phyloP scores from a whole-genome alignment of 2,888 invertebrate species.

The Oegoconia quadripuncta region DNA sequence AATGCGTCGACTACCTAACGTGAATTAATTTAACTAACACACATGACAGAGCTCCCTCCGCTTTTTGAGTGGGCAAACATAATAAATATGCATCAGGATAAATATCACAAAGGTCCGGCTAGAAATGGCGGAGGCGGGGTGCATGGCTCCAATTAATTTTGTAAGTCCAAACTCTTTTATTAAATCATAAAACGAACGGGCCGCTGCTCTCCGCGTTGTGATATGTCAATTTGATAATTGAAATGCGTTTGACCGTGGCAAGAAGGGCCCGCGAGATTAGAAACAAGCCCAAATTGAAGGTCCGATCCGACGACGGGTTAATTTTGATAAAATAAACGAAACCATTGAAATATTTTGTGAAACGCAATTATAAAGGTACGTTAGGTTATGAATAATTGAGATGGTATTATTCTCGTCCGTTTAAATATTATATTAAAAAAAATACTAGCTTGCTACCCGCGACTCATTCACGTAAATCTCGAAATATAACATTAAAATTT shows the following conservation, averaged over 20 bases:
- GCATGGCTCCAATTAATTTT: constrained; percentile 59
- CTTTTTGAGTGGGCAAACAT: constrained; percentile 60
- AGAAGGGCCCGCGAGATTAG: constrained; percentile 59
- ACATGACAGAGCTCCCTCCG: constrained; percentile 43
- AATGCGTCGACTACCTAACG: constrained; percentile 20
- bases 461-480: too few species aligned
- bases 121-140: constrained; percentile 46
- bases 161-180: constrained; percentile 72
- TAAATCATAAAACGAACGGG: constrained; percentile 67
- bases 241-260: constrained; percentile 73
- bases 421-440: too few species aligned
- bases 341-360: constrained; percentile 56
- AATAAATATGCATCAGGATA: constrained; percentile 75
- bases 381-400: constrained; percentile 56
- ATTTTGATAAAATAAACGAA: constrained; percentile 47
- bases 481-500: too few species aligned
- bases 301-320: constrained; percentile 45
- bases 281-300: constrained; percentile 60
- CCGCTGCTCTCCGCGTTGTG: constrained; percentile 45
- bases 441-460: too few species aligned
- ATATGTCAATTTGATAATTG: constrained; percentile 79
- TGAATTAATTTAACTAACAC: constrained; percentile 54
- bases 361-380: constrained; percentile 61
- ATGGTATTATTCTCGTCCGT: constrained; percentile 14
- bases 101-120: constrained; percentile 57